Base-by-base conservation (phyloP, 2,113 vertebrate species). In the Microtus montanus region DNA sequence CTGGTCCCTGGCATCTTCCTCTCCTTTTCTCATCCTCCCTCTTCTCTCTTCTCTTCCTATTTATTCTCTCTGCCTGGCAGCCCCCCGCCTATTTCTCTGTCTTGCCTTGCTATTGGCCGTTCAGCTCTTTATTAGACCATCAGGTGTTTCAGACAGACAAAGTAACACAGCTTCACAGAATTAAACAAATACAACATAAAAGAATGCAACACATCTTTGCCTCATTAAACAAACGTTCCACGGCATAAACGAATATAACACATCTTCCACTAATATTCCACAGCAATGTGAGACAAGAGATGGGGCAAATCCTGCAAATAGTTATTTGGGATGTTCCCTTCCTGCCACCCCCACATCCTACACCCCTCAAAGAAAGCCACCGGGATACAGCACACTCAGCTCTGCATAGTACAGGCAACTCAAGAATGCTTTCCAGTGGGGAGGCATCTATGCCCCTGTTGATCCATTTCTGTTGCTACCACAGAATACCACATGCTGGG, bases 331-430 rank as follows among this genome's bases (percentile, higher is more conserved):
- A 58, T 44, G 6, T 35, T 64, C 80, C 33, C 54, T 26, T 30
- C 52, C 20, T 4, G 10, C 5, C 5, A 1, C 12, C 7, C 7
- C 52, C 54, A 26, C 7, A 63, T 26, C 58, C n/a, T 28, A 63
- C 79, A 28, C 30, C 90, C 7, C 38, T 58, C 2, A 5, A 7
- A 35, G 38, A 47, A 44, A 41, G 54, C 70, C 66, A 61, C 49
- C n/a, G 52, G 54, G n/a, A 77, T 61, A 28, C 26, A 24, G 68
- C 49, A 66, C 19, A 7, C 75, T 44, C 26, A 4, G 66, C 24
- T 17, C 80, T 7, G 13, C 13, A 15, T 1, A 5, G 13, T 30
- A 0, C 0, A 35, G 1, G 3, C 14, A 17, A 33, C 1, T 52
- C 24, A 35, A 35, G 38, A 63, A 2, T 38, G 2, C 3, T 54